Conservation (phyloP, 2,888 invertebrate genomes). For the Diloba caeruleocephala region DNA sequence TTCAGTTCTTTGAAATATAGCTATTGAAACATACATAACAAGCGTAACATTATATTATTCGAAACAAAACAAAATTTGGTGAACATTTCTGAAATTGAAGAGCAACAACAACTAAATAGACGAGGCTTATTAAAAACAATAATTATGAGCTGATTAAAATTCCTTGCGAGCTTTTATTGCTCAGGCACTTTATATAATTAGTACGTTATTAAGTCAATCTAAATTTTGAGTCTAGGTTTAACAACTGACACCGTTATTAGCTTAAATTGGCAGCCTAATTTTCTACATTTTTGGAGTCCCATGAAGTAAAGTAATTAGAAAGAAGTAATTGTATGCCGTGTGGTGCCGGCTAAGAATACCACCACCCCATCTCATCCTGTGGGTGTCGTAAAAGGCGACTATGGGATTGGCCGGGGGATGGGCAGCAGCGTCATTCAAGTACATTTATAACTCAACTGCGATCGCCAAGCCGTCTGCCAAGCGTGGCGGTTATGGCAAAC, state of each 20-base stretch:
- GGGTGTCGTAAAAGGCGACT: no score
- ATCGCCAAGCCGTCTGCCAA: no score
- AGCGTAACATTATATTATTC: background rate
- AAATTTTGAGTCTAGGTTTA: constrained; percentile 5
- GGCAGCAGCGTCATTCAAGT: no score
- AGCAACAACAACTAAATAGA: constrained; percentile 3
- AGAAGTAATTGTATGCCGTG: constrained; percentile 1
- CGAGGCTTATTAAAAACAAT: constrained; percentile 15
- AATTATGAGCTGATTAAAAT: constrained; percentile 42
- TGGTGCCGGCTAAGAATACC: no score
- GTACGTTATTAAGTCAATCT: constrained; percentile 13
- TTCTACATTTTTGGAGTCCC: constrained; percentile 5
- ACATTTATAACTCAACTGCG: no score
- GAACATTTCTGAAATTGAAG: constrained; percentile 19
- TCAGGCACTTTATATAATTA: constrained; percentile 24
- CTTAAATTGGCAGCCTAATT: constrained; percentile 2
- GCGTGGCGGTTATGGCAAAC: no score
- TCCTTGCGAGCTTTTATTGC: constrained; percentile 12
- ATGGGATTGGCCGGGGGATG: no score
- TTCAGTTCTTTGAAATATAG: no score
- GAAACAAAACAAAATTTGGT: constrained; percentile 8
- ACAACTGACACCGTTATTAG: constrained; percentile 7
- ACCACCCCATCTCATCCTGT: no score
- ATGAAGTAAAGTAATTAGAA: constrained; percentile 12
- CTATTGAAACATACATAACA: background rate